Conservation (phyloP, 2,888 invertebrate genomes). For the Drosophila subsilvestris region DNA sequence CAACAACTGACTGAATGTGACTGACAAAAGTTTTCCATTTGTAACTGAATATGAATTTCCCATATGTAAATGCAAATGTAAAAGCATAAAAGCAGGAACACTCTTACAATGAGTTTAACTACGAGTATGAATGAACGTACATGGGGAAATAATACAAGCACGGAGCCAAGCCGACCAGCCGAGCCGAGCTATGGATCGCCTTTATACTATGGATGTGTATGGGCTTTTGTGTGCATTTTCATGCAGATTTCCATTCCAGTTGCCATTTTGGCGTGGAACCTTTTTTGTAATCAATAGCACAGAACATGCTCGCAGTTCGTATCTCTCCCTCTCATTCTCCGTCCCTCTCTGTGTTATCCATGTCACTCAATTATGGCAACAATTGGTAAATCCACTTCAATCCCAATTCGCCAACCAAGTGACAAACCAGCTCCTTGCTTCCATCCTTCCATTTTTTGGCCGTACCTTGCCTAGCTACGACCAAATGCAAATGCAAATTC, state of each 20-base stretch:
- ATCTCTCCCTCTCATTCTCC: slow-evolving; percentile 3
- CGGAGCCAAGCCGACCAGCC: slow-evolving; percentile 16
- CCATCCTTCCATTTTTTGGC: not conserved
- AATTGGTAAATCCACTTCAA: slow-evolving; percentile 76
- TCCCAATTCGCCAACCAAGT: slow-evolving; percentile 70
- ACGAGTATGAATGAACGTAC: slow-evolving; percentile 37
- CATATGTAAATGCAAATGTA: slow-evolving; percentile 54
- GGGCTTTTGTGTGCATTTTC: slow-evolving; percentile 63
- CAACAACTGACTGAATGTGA: slow-evolving; percentile 28
- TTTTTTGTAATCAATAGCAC: slow-evolving; percentile 68
- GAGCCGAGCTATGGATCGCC: slow-evolving; percentile 20
- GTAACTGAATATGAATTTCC: slow-evolving; percentile 47
- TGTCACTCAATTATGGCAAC: slow-evolving; percentile 78
- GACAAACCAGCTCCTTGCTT: slow-evolving; percentile 59
- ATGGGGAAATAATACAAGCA: slow-evolving; percentile 26
- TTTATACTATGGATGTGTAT: slow-evolving; percentile 30
- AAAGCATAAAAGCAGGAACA: slow-evolving; percentile 32
- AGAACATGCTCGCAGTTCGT: slow-evolving; percentile 25
- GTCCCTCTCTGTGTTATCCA: slow-evolving; percentile 51
- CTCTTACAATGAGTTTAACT: slow-evolving; percentile 2
- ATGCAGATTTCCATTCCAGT: slow-evolving; percentile 65
- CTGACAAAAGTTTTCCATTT: slow-evolving; percentile 48
- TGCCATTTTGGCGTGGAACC: slow-evolving; percentile 61
- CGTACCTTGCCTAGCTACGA: not conserved
- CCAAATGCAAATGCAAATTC: slow-evolving; percentile 26